Evolutionary conservation across 1,140 invertebrate species (phyloP).

Genomic region (Drosophila orosa): DNA sequence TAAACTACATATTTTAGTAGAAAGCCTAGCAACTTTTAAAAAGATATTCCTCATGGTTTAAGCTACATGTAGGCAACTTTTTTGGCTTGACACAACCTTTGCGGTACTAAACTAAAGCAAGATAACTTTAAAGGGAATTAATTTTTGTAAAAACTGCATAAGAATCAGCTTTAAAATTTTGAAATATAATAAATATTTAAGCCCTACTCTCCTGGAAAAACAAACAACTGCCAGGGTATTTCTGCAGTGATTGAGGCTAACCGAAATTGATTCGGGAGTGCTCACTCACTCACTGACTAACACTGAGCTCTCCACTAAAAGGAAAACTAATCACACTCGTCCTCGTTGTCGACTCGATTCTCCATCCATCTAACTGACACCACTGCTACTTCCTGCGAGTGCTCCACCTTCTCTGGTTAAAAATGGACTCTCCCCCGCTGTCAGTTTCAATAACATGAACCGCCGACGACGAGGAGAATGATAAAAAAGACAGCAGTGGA

Average conservation of each 20-base stretch:
- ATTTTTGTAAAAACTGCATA: not conserved
- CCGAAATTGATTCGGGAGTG: slow-evolving; percentile 22
- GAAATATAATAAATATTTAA: not conserved
- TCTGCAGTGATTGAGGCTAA: slow-evolving; percentile 1
- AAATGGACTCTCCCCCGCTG: slow-evolving; percentile 51
- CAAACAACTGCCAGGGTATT: no score
- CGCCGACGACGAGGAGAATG: slow-evolving; percentile 2
- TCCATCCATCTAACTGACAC: slow-evolving; percentile 32
- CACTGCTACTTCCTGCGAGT: not conserved
- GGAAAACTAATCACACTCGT: slow-evolving; percentile 37
- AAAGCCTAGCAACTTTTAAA: not conserved
- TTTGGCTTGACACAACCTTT: not conserved
- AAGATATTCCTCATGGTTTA: not conserved
- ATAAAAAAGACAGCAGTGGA: slow-evolving; percentile 7
- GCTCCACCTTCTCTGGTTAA: slow-evolving; percentile 20
- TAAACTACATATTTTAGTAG: not conserved
- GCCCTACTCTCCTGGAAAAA: not conserved
- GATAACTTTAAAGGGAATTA: not conserved
- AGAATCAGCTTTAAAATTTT: not conserved
- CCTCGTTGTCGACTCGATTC: slow-evolving; percentile 16
- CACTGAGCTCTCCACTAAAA: not conserved
- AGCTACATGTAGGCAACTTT: not conserved
- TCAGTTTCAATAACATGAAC: slow-evolving; percentile 66
- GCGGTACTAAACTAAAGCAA: not conserved
- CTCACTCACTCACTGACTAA: not conserved